Conservation (phyloP, 2,113 vertebrate genomes). For the Sporophila hypoxantha region DNA sequence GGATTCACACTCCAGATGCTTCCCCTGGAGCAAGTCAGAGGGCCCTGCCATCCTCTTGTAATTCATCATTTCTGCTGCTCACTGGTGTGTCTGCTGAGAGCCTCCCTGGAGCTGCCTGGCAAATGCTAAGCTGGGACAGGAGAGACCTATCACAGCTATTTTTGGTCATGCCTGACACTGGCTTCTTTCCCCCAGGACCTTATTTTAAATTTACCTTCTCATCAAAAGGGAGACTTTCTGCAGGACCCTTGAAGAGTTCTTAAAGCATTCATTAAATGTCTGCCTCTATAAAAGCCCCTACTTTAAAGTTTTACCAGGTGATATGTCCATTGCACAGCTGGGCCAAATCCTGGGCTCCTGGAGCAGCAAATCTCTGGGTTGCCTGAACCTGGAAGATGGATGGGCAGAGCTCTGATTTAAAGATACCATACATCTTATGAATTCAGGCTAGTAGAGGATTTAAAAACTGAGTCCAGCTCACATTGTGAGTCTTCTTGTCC, state of each 20-base stretch:
- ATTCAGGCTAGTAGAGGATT: not conserved
- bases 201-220: not conserved
- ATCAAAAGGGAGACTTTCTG: not conserved
- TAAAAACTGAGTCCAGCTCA: not conserved
- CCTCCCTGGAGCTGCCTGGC: not conserved
- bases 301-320: not conserved
- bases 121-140: not conserved
- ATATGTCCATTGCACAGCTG: not conserved
- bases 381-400: not conserved
- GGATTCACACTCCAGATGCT: not conserved
- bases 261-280: not conserved
- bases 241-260: not conserved
- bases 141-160: not conserved
- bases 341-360: not conserved
- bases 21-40: not conserved
- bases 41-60: not conserved
- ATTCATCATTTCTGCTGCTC: not conserved
- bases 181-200: not conserved
- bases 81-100: not conserved
- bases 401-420: not conserved
- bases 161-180: not conserved
- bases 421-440: not conserved
- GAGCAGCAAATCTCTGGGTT: not conserved
- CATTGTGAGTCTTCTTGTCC: not conserved
- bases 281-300: not conserved